phyloP scores from a whole-genome alignment of 1,140 invertebrate genomes.

The Pseudobourletiella spinata region DNA sequence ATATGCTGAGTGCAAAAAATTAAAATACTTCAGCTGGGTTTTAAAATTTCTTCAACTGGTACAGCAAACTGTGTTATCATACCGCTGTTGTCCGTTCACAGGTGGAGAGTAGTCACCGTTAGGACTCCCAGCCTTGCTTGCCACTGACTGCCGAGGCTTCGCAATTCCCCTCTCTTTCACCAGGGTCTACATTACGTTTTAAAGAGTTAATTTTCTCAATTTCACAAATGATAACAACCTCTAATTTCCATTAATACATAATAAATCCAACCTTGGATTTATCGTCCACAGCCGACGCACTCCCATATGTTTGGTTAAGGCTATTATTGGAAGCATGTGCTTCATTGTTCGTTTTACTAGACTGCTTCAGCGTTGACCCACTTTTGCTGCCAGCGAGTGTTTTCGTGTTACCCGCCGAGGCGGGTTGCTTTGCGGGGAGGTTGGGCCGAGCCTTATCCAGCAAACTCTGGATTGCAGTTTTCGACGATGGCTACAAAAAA shows the following conservation, averaged over 20 bases:
- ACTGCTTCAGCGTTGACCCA: background rate
- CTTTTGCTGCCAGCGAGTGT: conserved; percentile 9
- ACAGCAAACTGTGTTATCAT: too few species aligned
- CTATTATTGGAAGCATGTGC: conserved; percentile 18
- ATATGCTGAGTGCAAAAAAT: background rate
- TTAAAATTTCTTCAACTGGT: too few species aligned
- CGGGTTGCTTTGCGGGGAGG: conserved; percentile 68
- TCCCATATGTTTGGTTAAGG: conserved; percentile 4
- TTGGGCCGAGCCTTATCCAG: conserved; percentile 78
- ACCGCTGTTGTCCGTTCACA: background rate
- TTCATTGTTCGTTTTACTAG: conserved; percentile 2
- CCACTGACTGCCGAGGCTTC: background rate
- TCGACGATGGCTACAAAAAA: conserved; percentile 61
- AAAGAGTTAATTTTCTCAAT: too few species aligned
- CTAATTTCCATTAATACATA: background rate
- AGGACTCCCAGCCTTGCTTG: background rate
- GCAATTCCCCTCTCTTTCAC: background rate
- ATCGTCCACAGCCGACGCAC: background rate
- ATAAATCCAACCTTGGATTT: background rate
- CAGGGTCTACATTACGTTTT: too few species aligned
- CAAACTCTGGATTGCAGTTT: conserved; percentile 62
- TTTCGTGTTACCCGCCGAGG: conserved; percentile 3
- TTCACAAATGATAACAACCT: too few species aligned
- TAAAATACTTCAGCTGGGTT: background rate
- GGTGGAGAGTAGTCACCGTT: background rate